Evolutionary conservation across 2,888 invertebrate genomes (phyloP).

Genomic region (Pyrrhopygopsis socrates): DNA sequence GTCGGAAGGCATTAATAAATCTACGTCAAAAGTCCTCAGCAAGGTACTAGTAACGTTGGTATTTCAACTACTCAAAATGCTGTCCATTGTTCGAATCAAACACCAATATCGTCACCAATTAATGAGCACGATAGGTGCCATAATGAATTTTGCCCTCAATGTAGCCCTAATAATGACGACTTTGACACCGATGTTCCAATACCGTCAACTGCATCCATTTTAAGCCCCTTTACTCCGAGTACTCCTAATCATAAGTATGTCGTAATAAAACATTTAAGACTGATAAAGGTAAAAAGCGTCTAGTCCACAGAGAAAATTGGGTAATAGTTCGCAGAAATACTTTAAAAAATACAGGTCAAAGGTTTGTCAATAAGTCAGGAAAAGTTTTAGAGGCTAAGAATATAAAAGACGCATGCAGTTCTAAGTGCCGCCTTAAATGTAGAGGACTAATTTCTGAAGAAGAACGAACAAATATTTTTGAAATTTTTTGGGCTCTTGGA

Average conservation of each 20-base stretch:
- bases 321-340: conserved; percentile 24
- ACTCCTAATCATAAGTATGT: too few relatives aligned
- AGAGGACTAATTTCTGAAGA: conserved; percentile 6
- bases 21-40: conserved; percentile 1
- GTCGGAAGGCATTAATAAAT: conserved; percentile 3
- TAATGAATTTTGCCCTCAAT: conserved; percentile 9
- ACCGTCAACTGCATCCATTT: conserved; percentile 9
- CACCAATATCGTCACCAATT: background rate
- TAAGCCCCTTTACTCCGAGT: conserved; percentile 9
- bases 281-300: conserved; percentile 34
- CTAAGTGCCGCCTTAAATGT: conserved; percentile 21
- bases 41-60: conserved; percentile 9
- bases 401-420: conserved; percentile 15
- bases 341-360: conserved; percentile 17
- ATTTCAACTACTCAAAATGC: conserved; percentile 5
- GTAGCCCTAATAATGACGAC: conserved; percentile 6
- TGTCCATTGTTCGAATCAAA: conserved; percentile 2
- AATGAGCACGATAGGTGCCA: background rate
- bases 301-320: conserved; percentile 27
- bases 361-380: conserved; percentile 7
- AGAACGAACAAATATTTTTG: conserved; percentile 20
- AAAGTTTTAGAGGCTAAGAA: conserved; percentile 11
- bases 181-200: conserved; percentile 6
- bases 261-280: too few relatives aligned
- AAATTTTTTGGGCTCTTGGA: conserved; percentile 28